Conservation (phyloP, 1,140 invertebrate genomes). For the Adelges cooleyi region DNA sequence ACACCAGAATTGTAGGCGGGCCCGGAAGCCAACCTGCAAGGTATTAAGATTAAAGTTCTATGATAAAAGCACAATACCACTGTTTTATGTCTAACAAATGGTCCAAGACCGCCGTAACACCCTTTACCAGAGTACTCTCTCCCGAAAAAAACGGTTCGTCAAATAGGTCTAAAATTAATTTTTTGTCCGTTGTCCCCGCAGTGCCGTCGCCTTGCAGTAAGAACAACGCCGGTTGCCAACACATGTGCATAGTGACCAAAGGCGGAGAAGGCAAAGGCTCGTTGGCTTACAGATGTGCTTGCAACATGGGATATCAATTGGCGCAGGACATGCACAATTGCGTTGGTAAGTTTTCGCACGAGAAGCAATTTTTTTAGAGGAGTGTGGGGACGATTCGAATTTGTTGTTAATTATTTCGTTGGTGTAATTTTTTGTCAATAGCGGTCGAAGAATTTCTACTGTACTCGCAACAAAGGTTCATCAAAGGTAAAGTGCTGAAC, state of each 20-base stretch:
- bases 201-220: constrained; percentile 78
- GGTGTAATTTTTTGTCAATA: constrained; percentile 35
- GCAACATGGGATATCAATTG: constrained; percentile 77
- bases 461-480: constrained; percentile 94
- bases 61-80: too few relatives aligned
- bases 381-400: background rate
- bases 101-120: too few relatives aligned
- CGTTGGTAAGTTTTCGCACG: constrained; percentile 43
- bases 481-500: constrained; percentile 85
- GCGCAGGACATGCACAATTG: constrained; percentile 68
- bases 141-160: too few relatives aligned
- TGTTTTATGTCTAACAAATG: too few relatives aligned
- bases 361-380: background rate
- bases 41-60: too few relatives aligned
- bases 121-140: too few relatives aligned
- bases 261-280: constrained; percentile 58
- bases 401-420: background rate
- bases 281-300: constrained; percentile 85
- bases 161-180: too few relatives aligned
- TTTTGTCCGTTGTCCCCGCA: too few relatives aligned
- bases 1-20: too few relatives aligned
- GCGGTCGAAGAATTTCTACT: constrained; percentile 84
- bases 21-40: too few relatives aligned
- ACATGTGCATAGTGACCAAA: constrained; percentile 88
- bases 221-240: constrained; percentile 84